Base-by-base conservation (phyloP, 53 echinoderm and acorn worm species). In the Patiria pectinifera region DNA sequence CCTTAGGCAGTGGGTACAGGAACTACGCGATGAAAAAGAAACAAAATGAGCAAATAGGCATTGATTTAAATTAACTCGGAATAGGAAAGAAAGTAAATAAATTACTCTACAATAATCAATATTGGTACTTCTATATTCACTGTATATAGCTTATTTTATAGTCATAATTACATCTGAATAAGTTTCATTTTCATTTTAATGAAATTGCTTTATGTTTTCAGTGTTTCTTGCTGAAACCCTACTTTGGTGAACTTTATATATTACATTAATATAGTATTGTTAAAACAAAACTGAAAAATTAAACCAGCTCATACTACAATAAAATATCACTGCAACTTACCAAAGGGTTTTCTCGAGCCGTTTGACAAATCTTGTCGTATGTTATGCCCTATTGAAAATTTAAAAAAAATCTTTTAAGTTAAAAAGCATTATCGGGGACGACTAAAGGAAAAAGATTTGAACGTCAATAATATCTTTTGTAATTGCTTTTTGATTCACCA, bases 1-100 rank as follows among this genome's bases (percentile, higher is more conserved):
- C 60, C 91, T 83, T 93, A 16, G 98, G 98, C 19, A 98, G 69
- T 1, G 96, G 97, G 74, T 98, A 98, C 91, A 98, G 69, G 87
- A 98, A 98, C 97, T 97, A 85, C 35, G 78, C 1, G 48, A 0
- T 60, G 8, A 78, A 76, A 60, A 89, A 80, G 26, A 78, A 62
- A 78, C 15, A 74, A 45, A 25, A 26, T 60, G 43, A 59, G 1
- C 13, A 13, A 69, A 35, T 47, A 82, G 7, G 58, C 4, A 74
- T 15, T 5, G 18, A 89, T 69, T 35, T 0, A 46, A 45, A 78
- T 3, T 2, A 11, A 13, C 6, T 11, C 11, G 58, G 18, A 70
- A 66, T 3, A 78, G 16, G 12, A 69, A 82, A 69, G 11, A 69
- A 82, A 69, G n/a, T 24, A 2, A 82, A 48, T 35, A 24, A 9